These are phyloP conservation scores for Horisme vitalbata DNA, from an alignment of 2,888 invertebrate genomes.

Conservation along the genomic window DNA sequence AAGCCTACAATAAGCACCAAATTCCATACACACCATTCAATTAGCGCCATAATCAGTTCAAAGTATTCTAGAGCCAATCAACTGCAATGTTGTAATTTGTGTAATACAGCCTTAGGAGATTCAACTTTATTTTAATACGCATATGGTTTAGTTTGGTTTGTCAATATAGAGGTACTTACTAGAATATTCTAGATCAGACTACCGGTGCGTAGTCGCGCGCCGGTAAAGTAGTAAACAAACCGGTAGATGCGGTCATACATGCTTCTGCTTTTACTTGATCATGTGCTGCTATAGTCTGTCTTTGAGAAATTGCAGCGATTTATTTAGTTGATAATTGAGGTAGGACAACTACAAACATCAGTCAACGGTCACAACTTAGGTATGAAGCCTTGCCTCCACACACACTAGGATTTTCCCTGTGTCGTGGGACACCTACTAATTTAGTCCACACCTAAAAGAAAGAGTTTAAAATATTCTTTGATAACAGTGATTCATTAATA, in stretches of 20 bases:
- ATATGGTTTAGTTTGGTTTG: background rate
- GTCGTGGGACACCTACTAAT: too few species aligned
- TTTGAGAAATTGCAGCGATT: too few species aligned
- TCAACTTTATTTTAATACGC: conserved; percentile 19
- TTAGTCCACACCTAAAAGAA: too few species aligned
- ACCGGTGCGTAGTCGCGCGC: conserved; percentile 32
- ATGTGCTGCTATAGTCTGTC: too few species aligned
- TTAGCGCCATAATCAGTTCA: background rate
- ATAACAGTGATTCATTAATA: too few species aligned
- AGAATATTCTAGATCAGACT: conserved; percentile 48
- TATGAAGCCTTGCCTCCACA: too few species aligned
- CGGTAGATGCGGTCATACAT: conserved; percentile 38
- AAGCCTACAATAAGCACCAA: background rate
- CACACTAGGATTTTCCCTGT: too few species aligned
- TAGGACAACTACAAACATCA: too few species aligned
- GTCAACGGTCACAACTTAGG: too few species aligned
- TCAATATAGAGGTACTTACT: conserved; percentile 10
- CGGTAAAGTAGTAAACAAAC: conserved; percentile 58
- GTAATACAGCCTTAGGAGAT: background rate
- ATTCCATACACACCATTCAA: background rate
- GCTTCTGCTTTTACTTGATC: too few species aligned
- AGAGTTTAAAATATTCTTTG: too few species aligned
- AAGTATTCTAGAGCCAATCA: background rate
- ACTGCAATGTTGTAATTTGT: conserved; percentile 11
- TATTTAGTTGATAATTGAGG: too few species aligned